phyloP scores from a whole-genome alignment of 2,797 vertebrate species.

The Poecilia picta region DNA sequence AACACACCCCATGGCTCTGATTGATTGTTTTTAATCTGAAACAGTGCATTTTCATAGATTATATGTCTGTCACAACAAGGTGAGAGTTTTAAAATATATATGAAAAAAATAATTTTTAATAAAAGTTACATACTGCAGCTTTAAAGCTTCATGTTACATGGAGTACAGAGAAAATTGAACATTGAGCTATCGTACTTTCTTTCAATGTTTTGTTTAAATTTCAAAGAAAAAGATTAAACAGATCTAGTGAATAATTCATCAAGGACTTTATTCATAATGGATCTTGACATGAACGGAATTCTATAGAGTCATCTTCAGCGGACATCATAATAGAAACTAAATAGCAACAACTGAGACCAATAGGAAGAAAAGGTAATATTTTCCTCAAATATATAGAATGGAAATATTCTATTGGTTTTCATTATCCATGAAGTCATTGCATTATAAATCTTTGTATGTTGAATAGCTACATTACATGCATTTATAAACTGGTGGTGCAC shows the following conservation, averaged over 20 bases:
- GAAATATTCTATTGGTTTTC: not conserved
- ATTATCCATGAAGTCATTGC: not conserved
- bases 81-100: too few species aligned
- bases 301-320: not conserved
- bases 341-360: not conserved
- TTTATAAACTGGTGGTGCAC: too few species aligned
- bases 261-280: not conserved
- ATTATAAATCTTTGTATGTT: not conserved
- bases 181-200: not conserved
- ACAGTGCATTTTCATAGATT: too few species aligned
- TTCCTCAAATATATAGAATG: not conserved
- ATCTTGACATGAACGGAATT: not conserved
- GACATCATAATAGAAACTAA: not conserved
- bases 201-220: not conserved
- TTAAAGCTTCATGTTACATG: not conserved
- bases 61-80: too few species aligned
- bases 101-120: too few species aligned
- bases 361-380: not conserved
- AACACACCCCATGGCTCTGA: too few species aligned
- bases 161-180: not conserved
- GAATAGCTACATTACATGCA: not conserved
- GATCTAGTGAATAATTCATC: too few species aligned
- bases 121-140: too few species aligned
- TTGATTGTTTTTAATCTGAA: too few species aligned
- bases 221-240: not conserved